Percentiles rank a stretch among this genome's conserved stretches.
These are phyloP conservation scores for Cranoglanis bouderius DNA, from an alignment of 2,113 vertebrate species.

Conservation along the genomic window DNA sequence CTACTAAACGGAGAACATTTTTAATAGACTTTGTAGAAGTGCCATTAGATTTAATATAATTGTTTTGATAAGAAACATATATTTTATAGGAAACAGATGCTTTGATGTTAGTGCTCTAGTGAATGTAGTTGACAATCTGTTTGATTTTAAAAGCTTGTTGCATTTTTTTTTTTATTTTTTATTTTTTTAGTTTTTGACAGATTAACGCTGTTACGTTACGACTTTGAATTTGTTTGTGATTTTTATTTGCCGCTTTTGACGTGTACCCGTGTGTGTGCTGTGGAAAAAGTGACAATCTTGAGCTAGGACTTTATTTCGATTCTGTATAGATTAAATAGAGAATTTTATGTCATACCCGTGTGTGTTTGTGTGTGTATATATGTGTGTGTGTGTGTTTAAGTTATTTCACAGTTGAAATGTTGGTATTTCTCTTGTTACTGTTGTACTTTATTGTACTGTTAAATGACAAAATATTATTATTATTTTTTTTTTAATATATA, in stretches of 20 bases:
- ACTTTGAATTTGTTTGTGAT: constrained; percentile 68
- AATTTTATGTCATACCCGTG: constrained; percentile 62
- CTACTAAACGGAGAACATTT: constrained; percentile 72
- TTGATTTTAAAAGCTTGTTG: constrained; percentile 72
- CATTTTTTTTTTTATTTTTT: constrained; percentile 63
- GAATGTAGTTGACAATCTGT: constrained; percentile 79
- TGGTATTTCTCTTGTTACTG: not conserved
- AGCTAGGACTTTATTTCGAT: constrained; percentile 77
- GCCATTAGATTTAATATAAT: constrained; percentile 84
- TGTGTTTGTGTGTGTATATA: constrained; percentile 51
- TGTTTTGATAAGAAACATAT: constrained; percentile 78
- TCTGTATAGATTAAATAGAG: constrained; percentile 78
- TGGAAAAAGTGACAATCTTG: constrained; percentile 83
- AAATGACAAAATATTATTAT: not conserved
- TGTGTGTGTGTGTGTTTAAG: constrained; percentile 58
- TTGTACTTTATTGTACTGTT: not conserved
- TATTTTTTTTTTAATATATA: not conserved
- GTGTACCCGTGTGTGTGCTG: constrained; percentile 74
- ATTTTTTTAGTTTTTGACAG: constrained; percentile 40
- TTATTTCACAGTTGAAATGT: not conserved
- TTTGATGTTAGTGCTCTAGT: constrained; percentile 76
- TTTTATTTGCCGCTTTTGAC: constrained; percentile 67
- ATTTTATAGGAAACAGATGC: constrained; percentile 79
- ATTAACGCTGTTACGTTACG: constrained; percentile 9
- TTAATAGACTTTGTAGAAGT: constrained; percentile 82